Evolutionary conservation across 2,113 vertebrate genomes (phyloP).

Genomic region (Istiophorus platypterus): DNA sequence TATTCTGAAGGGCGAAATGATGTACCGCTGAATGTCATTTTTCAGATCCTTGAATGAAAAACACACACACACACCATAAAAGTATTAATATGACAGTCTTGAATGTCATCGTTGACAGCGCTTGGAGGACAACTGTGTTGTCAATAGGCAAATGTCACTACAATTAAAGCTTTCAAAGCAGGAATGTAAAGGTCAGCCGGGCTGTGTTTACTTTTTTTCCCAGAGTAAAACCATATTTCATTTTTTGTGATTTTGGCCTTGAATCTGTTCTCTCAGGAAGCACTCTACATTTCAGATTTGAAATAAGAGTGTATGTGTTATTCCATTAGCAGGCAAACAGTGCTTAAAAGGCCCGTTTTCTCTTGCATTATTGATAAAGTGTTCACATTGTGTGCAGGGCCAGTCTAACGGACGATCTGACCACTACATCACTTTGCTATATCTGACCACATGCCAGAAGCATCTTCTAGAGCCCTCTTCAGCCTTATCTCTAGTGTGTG

Average conservation of each 20-base stretch:
- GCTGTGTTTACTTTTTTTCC: neutral
- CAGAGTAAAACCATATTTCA: neutral
- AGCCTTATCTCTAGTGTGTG: conserved; percentile 64
- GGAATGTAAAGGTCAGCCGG: conserved; percentile 34
- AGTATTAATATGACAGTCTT: conserved; percentile 36
- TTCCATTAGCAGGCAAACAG: conserved; percentile 48
- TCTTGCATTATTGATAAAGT: conserved; percentile 66
- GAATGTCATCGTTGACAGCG: conserved; percentile 45
- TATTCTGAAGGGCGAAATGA: conserved; percentile 23
- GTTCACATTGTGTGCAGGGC: conserved; percentile 11
- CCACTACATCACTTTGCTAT: conserved; percentile 57
- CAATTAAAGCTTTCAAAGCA: conserved; percentile 54
- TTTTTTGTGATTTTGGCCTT: conserved; percentile 28
- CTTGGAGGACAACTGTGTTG: conserved; percentile 23
- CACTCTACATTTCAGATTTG: conserved; percentile 1
- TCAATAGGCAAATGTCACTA: conserved; percentile 59
- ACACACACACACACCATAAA: conserved; percentile 11
- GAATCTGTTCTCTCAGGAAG: conserved; percentile 6
- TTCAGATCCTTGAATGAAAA: conserved; percentile 10
- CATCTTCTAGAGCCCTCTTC: conserved; percentile 43
- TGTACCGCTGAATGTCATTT: conserved; percentile 21
- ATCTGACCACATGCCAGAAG: conserved; percentile 58
- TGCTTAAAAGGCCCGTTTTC: conserved; percentile 28
- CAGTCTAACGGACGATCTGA: conserved; percentile 33
- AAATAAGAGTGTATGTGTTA: conserved; percentile 26